Conservation (phyloP, 2,797 vertebrate genomes). For the Myotis planiceps region DNA sequence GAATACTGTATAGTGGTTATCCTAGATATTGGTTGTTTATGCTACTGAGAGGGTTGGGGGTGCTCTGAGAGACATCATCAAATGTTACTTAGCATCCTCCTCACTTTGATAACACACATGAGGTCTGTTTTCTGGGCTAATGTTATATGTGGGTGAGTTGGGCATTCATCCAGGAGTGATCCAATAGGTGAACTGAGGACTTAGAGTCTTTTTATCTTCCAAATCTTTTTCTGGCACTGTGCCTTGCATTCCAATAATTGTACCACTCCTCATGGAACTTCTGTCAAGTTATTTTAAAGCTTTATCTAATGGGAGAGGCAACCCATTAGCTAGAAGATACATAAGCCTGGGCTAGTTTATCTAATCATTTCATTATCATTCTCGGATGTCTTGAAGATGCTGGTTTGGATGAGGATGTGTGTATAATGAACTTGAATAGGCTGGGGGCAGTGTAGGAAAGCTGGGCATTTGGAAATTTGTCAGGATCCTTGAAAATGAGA, state of each 20-base stretch:
- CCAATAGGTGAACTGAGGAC: not conserved
- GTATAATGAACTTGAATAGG: not conserved
- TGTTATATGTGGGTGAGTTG: not conserved
- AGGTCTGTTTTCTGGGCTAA: not conserved
- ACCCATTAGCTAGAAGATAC: not conserved
- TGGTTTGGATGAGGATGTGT: not conserved
- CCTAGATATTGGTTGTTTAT: not conserved
- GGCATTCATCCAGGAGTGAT: not conserved
- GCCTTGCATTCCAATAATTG: not conserved
- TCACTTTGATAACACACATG: not conserved
- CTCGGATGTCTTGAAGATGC: not conserved
- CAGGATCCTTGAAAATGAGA: not conserved
- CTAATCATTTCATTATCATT: not conserved
- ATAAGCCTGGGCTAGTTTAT: not conserved
- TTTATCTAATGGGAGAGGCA: not conserved
- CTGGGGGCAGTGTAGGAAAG: not conserved
- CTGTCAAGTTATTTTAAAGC: not conserved
- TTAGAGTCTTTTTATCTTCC: not conserved
- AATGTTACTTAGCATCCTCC: not conserved
- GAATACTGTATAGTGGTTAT: too few species aligned
- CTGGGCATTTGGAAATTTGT: not conserved
- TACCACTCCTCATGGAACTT: not conserved
- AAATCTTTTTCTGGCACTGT: not conserved
- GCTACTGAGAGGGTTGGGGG: not conserved
- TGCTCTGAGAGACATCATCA: not conserved